A percentile compares a stretch with the other conserved stretches of the same genome.
Conservation (phyloP, 2,888 invertebrate genomes). For the Diloba caeruleocephala region DNA sequence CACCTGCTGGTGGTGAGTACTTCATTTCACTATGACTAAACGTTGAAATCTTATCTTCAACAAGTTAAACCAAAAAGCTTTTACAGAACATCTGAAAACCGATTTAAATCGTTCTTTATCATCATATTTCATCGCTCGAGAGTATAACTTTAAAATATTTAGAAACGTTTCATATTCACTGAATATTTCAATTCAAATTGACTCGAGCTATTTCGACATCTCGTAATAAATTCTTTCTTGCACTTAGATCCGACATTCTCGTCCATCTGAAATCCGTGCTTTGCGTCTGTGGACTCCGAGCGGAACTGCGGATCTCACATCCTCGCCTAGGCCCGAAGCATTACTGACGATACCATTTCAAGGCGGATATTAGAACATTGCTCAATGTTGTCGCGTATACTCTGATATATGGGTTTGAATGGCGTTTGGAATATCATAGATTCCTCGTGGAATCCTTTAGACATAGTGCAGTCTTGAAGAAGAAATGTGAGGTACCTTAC, state of each 20-base stretch:
- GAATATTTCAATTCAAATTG: slow-evolving; percentile 58
- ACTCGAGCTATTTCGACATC: slow-evolving; percentile 55
- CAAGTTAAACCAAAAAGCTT: slow-evolving; percentile 20
- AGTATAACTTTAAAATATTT: slow-evolving; percentile 57
- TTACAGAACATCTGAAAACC: slow-evolving; percentile 14
- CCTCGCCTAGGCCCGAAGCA: slow-evolving; percentile 43
- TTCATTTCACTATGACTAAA: no score
- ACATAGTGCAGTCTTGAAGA: slow-evolving; percentile 39
- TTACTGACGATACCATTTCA: slow-evolving; percentile 69
- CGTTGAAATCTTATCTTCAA: slow-evolving; percentile 7
- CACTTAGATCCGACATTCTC: slow-evolving; percentile 37
- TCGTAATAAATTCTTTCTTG: slow-evolving; percentile 56
- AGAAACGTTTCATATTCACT: slow-evolving; percentile 44
- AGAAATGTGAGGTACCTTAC: slow-evolving; percentile 30
- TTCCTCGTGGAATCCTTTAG: slow-evolving; percentile 49
- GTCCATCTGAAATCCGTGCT: slow-evolving; percentile 44
- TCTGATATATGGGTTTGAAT: slow-evolving; percentile 67
- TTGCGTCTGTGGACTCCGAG: slow-evolving; percentile 10
- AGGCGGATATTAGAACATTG: slow-evolving; percentile 84
- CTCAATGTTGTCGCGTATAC: slow-evolving; percentile 72
- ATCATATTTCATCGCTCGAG: slow-evolving; percentile 42
- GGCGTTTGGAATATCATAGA: slow-evolving; percentile 54
- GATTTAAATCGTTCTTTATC: slow-evolving; percentile 39
- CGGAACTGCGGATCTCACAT: slow-evolving; percentile 37
- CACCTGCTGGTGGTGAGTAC: no score